Conservation (phyloP, 2,113 vertebrate species). For the Corythornis vintsioides region DNA sequence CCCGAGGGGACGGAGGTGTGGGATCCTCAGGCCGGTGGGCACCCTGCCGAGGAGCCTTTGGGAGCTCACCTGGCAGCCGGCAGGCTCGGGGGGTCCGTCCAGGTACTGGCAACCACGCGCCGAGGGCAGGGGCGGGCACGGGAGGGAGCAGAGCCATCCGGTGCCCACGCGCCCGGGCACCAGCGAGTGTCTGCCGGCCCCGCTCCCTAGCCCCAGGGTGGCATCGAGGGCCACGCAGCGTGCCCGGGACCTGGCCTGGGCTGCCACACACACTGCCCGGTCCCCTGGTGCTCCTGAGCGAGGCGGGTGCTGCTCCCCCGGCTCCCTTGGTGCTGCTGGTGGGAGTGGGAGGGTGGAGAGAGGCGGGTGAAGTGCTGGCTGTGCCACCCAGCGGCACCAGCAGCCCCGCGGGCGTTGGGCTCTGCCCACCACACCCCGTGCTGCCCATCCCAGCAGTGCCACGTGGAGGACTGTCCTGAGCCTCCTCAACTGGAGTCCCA, state of each 20-base stretch:
- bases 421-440: neutral
- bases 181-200: neutral
- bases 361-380: neutral
- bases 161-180: accelerated
- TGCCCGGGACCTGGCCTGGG: neutral
- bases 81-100: conserved; percentile 89
- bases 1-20: conserved; percentile 86
- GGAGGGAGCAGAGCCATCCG: neutral
- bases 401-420: neutral
- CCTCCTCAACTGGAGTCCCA: neutral
- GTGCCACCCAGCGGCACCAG: accelerated
- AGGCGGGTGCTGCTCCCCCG: neutral
- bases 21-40: conserved; percentile 85
- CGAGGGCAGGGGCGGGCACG: neutral
- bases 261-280: neutral
- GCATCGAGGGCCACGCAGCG: accelerated
- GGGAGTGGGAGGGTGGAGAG: accelerated
- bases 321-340: neutral
- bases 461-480: accelerated
- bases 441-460: neutral
- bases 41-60: conserved; percentile 88
- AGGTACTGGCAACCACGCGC: conserved; percentile 78
- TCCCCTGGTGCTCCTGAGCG: accelerated
- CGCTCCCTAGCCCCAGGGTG: neutral
- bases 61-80: conserved; percentile 88